Evolutionary conservation across 92 coral and sea anemone genomes (phyloP).

Genomic region (Siderastrea radians): DNA sequence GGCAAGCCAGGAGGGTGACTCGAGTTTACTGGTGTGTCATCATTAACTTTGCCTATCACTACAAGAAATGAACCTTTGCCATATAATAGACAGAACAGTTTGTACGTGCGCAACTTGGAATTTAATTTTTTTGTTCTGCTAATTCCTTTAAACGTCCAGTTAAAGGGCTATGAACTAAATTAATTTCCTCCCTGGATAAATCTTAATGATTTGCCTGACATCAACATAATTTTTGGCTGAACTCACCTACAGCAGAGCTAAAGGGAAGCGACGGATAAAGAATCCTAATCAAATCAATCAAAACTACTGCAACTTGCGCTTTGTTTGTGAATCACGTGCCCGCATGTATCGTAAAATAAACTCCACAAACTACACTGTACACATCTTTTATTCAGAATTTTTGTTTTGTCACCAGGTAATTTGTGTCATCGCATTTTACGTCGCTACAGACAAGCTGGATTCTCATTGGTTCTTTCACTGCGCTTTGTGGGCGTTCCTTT

Average conservation of each 20-base stretch:
- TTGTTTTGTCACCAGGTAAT: slow-evolving; percentile 51
- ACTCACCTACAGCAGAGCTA: slow-evolving; percentile 19
- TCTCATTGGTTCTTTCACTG: slow-evolving; percentile 75
- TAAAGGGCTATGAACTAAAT: slow-evolving; percentile 16
- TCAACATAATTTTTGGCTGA: not conserved
- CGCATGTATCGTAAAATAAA: not conserved
- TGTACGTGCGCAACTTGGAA: not conserved
- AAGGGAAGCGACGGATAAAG: not conserved
- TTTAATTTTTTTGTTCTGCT: not conserved
- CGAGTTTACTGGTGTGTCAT: not conserved
- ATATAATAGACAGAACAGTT: not conserved
- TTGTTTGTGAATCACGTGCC: not conserved
- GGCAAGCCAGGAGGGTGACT: slow-evolving; percentile 1
- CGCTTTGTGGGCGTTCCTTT: slow-evolving; percentile 81
- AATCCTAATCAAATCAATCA: not conserved
- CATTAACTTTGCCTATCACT: not conserved
- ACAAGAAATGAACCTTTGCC: not conserved
- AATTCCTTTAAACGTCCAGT: not conserved
- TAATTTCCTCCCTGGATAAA: not conserved
- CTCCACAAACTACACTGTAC: not conserved
- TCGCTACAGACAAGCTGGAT: slow-evolving; percentile 51
- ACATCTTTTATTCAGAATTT: slow-evolving; percentile 12
- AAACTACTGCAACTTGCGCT: not conserved
- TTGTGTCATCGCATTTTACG: slow-evolving; percentile 73
- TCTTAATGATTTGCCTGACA: slow-evolving; percentile 2